Conservation (phyloP, 1,140 invertebrate species). For the Hyphantria cunea region DNA sequence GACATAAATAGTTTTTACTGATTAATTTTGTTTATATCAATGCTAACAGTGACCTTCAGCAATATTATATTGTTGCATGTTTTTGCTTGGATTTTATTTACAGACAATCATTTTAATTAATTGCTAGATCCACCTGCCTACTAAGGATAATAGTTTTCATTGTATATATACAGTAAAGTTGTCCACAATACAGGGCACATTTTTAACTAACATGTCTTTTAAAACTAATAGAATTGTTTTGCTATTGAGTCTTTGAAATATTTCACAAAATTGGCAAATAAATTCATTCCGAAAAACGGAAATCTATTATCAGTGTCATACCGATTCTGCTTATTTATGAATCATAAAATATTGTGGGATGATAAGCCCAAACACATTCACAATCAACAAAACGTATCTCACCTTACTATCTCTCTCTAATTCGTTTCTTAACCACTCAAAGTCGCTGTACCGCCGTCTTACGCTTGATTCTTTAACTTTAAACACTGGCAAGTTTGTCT, state of each 20-base stretch:
- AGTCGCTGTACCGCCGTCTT: conserved; percentile 98
- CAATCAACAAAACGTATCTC: conserved; percentile 50
- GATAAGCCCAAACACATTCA: conserved; percentile 40
- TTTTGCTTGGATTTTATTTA: too few species aligned
- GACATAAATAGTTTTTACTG: too few species aligned
- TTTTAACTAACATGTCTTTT: too few species aligned
- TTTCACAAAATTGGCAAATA: conserved; percentile 18
- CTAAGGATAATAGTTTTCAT: too few species aligned
- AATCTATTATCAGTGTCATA: conserved; percentile 9
- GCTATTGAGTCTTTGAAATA: not conserved
- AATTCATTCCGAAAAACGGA: conserved; percentile 8
- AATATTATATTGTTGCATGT: too few species aligned
- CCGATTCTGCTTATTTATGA: conserved; percentile 13
- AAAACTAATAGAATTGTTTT: too few species aligned
- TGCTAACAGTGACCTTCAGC: too few species aligned
- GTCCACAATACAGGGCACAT: too few species aligned
- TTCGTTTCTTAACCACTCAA: conserved; percentile 99
- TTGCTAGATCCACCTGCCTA: too few species aligned
- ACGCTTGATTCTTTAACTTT: conserved; percentile 99
- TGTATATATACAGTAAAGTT: too few species aligned
- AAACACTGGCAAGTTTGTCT: conserved; percentile 99
- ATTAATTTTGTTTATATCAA: too few species aligned
- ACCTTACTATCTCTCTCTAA: conserved; percentile 99
- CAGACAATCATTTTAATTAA: too few species aligned
- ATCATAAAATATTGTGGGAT: conserved; percentile 12